Percentiles rank a stretch among this genome's conserved stretches.
phyloP scores from a whole-genome alignment of 2,888 invertebrate species.

The Pyrochroa serraticornis region DNA sequence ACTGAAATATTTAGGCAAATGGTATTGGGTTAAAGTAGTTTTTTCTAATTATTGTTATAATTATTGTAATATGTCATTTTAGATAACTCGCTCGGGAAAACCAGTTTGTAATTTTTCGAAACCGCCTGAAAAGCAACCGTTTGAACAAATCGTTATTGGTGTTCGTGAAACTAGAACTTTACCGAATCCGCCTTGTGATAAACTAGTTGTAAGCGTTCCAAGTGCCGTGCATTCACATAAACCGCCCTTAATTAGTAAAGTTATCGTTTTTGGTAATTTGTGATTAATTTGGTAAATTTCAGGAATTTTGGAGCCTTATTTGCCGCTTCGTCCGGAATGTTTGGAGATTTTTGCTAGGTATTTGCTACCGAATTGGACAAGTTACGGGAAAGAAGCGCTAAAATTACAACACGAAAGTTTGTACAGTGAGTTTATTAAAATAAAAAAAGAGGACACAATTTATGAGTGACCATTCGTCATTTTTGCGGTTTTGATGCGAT shows the following conservation, averaged over 20 bases:
- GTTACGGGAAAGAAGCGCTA: constrained; percentile 86
- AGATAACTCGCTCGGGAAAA: constrained; percentile 72
- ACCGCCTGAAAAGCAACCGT: constrained; percentile 82
- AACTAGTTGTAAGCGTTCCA: constrained; percentile 81
- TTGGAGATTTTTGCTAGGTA: constrained; percentile 93
- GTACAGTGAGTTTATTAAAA: constrained; percentile 45
- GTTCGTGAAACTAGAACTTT: constrained; percentile 42
- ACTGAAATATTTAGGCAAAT: constrained; percentile 71
- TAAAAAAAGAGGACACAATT: constrained; percentile 2
- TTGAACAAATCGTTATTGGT: constrained; percentile 78
- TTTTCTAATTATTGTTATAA: constrained; percentile 37
- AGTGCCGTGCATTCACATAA: constrained; percentile 95
- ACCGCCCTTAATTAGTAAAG: constrained; percentile 78
- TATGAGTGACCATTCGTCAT: constrained; percentile 45
- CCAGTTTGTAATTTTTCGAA: constrained; percentile 71
- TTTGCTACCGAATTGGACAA: constrained; percentile 82
- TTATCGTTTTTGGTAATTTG: neutral
- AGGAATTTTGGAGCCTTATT: constrained; percentile 69
- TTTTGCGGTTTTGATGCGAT: constrained; percentile 55
- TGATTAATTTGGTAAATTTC: constrained; percentile 41
- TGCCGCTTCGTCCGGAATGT: constrained; percentile 66
- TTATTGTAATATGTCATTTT: constrained; percentile 34
- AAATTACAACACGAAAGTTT: constrained; percentile 76
- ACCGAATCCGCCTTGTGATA: constrained; percentile 56
- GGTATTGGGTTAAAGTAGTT: constrained; percentile 88